phyloP scores from a whole-genome alignment of 2,888 invertebrate genomes.

The Lingula anatina region DNA sequence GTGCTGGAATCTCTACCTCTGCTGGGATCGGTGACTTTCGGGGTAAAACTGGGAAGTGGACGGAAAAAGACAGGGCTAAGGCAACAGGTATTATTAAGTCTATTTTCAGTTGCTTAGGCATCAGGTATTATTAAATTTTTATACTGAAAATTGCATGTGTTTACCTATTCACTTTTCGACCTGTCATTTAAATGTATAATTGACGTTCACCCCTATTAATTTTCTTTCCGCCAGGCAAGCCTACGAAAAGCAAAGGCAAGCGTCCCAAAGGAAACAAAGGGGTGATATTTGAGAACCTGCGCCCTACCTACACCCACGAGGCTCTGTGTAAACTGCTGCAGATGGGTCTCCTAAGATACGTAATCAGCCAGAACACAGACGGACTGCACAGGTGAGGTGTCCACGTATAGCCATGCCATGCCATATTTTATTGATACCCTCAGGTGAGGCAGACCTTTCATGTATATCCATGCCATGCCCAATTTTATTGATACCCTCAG shows the following conservation, averaged over 20 bases:
- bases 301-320: conserved; percentile 40
- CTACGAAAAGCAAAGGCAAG: no score
- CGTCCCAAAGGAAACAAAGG: not conserved
- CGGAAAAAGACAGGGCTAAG: conserved; percentile 26
- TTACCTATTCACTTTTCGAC: no score
- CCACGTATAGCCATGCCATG: no score
- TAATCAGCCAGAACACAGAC: conserved; percentile 42
- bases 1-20: conserved; percentile 41
- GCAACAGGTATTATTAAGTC: conserved; percentile 21
- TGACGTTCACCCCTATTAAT: not conserved
- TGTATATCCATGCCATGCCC: no score
- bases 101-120: no score
- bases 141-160: no score
- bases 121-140: no score
- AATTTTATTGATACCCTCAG: no score
- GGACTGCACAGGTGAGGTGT: conserved; percentile 36
- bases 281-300: conserved; percentile 7
- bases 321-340: conserved; percentile 29
- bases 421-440: no score
- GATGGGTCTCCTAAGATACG: conserved; percentile 28
- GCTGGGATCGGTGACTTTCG: conserved; percentile 42
- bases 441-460: no score
- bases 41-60: conserved; percentile 38
- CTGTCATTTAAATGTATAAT: no score
- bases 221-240: conserved; percentile 6